Base-by-base conservation (phyloP, 2,797 vertebrate species). In the Oophaga sylvatica region DNA sequence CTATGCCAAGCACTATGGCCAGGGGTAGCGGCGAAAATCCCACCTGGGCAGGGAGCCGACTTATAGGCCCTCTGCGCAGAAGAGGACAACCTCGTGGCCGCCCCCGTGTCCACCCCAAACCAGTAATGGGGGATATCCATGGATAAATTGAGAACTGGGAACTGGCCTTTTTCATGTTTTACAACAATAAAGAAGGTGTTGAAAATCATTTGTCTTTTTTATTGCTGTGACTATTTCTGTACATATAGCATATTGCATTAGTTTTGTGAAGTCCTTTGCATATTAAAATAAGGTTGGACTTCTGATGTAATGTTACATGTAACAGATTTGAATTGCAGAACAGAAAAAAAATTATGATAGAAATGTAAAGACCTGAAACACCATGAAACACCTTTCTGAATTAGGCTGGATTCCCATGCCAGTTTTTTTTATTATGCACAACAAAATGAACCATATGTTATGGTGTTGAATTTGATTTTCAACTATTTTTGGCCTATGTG, bases 131-230 rank as follows among this genome's bases (percentile, higher is more conserved):
- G 80, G 84, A 89, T 89, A 86, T 19, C 63, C 84, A 89, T 86
- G 88, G 88, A 86, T 89, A 86, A n/a, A 86, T 80, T 29, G 45
- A 82, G 35, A 41, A 41, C 87, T 88, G 63, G 62, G 35, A 41
- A 41, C 87, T 88, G 63, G 62, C 87, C 84, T 88, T 90, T 81
- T 88, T 75, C 87, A 88, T 86, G 84, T 88, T 85, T 90, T 86
- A 83, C 89, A 86, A 90, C 89, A 86, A 90, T 90, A 88, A 90
- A 87, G 63, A 82, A 79, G 84, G 63, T 89, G 88, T 86, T 86
- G 87, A 82, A 83, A 80, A 77, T 41, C 19, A 68, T 63, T 31
- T 83, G 88, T 79, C 53, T 83, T 78, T 86, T 82, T 88, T 29
- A 67, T 57, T 84, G 71, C 15, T 83, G n/a, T 41, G 19, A 45